Base-by-base conservation (phyloP, 2,113 vertebrate genomes). In the Lutjanus erythropterus region DNA sequence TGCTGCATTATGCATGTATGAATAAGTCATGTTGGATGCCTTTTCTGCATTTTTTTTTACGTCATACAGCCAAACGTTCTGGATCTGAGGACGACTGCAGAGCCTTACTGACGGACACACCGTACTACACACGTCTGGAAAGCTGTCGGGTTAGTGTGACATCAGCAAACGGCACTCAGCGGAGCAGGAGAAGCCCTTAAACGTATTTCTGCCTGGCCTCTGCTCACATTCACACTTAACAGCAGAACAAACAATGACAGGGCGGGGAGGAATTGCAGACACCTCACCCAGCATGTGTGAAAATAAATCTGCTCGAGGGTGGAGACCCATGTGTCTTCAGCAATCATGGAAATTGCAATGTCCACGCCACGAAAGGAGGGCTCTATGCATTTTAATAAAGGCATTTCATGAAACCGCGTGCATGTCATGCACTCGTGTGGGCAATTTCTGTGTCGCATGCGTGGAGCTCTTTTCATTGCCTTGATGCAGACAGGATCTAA, bases 281-380 rank as follows among this genome's bases (percentile, higher is more conserved):
- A 94, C 94, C 93, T 94, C 93, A 92, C 93, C 92, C 93, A 88
- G 89, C 92, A 94, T 93, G 94, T 95, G 93, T 95, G 94, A 95
- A 95, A 94, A 95, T 93, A 95, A 94, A 95, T 92, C 90, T 86
- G 89, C 89, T 91, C 81, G 72, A 91, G 93, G 94, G 93, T 84
- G 93, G 93, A 93, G 93, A 91, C 80, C 83, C 85, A 85, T 89
- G 92, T 91, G 92, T 94, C 93, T 90, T 94, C 85, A 78, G 81
- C 86, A 93, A 94, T 95, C 88, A 88, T 91, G 92, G 92, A 94
- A 88, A 94, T 89, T 88, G 93, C 88, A 91, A 89, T 85, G 83
- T 78, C 88, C 82, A 62, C 86, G 64, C 83, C 91, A 92, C 71
- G 68, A 71, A 5, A 71, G 71, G 71, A 93, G 78, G 78, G 74